Base-by-base conservation (phyloP, 2,888 invertebrate species). In the Tetanocera ferruginea region DNA sequence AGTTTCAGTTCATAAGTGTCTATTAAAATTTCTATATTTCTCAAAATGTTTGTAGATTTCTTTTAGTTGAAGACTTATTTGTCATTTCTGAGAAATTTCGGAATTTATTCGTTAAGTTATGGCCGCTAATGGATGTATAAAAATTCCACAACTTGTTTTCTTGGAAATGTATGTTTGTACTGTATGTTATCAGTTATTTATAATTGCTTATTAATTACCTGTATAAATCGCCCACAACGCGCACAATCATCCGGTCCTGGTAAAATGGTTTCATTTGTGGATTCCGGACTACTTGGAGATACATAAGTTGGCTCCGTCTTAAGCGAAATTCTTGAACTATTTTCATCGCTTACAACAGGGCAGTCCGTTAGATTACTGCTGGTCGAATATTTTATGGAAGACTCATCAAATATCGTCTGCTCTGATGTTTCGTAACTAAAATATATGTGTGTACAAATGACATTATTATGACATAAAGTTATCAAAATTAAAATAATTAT, bases 151-250 rank as follows among this genome's bases (percentile, higher is more conserved):
- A n/a, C n/a, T n/a, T n/a, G n/a, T n/a, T n/a, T n/a, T n/a, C n/a
- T n/a, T n/a, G n/a, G n/a, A n/a, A n/a, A n/a, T n/a, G n/a, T n/a
- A n/a, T n/a, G n/a, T n/a, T n/a, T n/a, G n/a, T n/a, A n/a, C n/a
- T n/a, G n/a, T n/a, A n/a, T n/a, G n/a, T n/a, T n/a, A n/a, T n/a
- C n/a, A n/a, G n/a, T n/a, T n/a, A n/a, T n/a, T n/a, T n/a, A n/a
- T 17, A 28, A 17, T 31, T 0, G n/a, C 23, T n/a, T 19, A 55
- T 31, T 8, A 17, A 80, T 84, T 82, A 90, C 90, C 88, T 92
- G 93, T 90, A 98, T 98, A 84, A 94, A 92, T 78, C 93, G 91
- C 17, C 97, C 96, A 89, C 98, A 98, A 71, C 97, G 98, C 75
- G 97, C 97, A 90, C 98, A 98, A 83, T 89, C 89, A 76, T 90